Conservation (phyloP, 2,113 vertebrate species). For the Kobus ellipsiprymnus region DNA sequence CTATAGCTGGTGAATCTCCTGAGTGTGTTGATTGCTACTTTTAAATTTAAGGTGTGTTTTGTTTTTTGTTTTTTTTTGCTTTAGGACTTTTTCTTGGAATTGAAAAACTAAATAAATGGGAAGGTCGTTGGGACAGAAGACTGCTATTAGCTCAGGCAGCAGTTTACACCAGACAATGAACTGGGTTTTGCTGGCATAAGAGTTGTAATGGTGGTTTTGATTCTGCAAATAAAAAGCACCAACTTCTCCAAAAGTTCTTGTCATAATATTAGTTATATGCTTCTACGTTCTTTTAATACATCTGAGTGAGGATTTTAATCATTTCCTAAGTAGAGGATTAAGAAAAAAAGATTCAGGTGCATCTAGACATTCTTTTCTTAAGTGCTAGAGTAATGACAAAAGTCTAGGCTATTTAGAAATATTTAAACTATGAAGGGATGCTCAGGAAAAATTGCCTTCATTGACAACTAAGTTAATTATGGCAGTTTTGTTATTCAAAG, state of each 20-base stretch:
- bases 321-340: slow-evolving; percentile 14
- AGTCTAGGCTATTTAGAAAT: slow-evolving; percentile 42
- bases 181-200: slow-evolving; percentile 23
- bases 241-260: slow-evolving; percentile 25
- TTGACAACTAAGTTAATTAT: slow-evolving; percentile 51
- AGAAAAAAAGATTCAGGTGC: background rate
- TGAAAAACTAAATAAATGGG: slow-evolving; percentile 1
- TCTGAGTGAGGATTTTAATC: slow-evolving; percentile 9
- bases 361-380: background rate
- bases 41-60: background rate
- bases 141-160: background rate
- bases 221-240: slow-evolving; percentile 43
- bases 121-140: background rate
- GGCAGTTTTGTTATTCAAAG: slow-evolving; percentile 41
- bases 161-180: background rate
- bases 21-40: background rate
- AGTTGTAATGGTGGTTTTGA: slow-evolving; percentile 13
- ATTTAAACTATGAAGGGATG: slow-evolving; percentile 39
- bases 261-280: slow-evolving; percentile 8
- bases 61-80: background rate
- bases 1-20: background rate
- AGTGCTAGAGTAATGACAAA: slow-evolving; percentile 11
- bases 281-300: background rate
- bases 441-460: slow-evolving; percentile 33
- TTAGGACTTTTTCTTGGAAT: background rate